Conservation (phyloP, 1,140 invertebrate species). For the Heliconius hewitsoni region DNA sequence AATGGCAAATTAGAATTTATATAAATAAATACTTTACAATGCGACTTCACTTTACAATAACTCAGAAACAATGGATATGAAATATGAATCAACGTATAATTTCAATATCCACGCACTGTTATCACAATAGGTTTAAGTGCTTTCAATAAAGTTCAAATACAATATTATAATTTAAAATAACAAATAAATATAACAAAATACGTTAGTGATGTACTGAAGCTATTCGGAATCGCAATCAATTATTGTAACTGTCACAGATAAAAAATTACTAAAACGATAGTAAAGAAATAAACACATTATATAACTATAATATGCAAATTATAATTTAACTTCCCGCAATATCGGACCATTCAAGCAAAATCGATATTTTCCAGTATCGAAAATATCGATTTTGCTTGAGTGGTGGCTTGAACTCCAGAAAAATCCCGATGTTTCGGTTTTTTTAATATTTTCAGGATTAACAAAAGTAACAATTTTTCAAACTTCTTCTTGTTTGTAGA, state of each 20-base stretch:
- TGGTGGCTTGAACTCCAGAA: too few relatives aligned
- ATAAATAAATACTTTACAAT: not conserved
- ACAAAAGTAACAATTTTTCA: too few relatives aligned
- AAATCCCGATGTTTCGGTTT: too few relatives aligned
- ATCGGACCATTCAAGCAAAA: too few relatives aligned
- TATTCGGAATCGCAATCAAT: not conserved
- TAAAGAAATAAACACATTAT: too few relatives aligned
- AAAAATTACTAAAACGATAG: not conserved
- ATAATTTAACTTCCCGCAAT: too few relatives aligned
- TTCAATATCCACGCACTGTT: not conserved
- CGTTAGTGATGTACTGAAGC: not conserved
- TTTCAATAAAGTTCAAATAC: not conserved
- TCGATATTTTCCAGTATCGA: too few relatives aligned
- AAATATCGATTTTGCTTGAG: too few relatives aligned
- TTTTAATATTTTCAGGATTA: too few relatives aligned
- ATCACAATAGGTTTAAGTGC: not conserved
- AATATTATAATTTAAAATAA: not conserved
- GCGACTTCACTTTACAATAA: constrained; percentile 5
- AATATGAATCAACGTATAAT: not conserved
- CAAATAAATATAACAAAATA: not conserved
- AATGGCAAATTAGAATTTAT: not conserved
- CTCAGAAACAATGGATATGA: constrained; percentile 3
- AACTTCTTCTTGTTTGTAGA: too few relatives aligned
- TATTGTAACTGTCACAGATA: not conserved
- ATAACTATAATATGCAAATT: too few relatives aligned